Evolutionary conservation across 1,140 invertebrate species (phyloP).

Genomic region (Pantala flavescens): DNA sequence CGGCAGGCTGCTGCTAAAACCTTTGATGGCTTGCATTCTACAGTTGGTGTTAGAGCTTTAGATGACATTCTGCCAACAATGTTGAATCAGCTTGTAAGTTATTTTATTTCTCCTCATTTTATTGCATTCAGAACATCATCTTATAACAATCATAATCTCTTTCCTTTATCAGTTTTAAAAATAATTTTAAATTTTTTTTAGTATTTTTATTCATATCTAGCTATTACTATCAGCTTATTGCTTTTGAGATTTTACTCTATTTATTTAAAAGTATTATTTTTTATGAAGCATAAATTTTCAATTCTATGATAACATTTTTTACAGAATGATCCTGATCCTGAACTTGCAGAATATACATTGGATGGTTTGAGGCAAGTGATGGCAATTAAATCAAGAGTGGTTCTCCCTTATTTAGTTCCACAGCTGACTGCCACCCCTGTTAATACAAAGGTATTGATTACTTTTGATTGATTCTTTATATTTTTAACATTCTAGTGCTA

Average conservation of each 20-base stretch:
- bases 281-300: too few species aligned
- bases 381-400: slow-evolving; percentile 89
- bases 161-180: too few species aligned
- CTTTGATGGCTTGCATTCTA: slow-evolving; percentile 90
- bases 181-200: too few species aligned
- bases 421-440: slow-evolving; percentile 74
- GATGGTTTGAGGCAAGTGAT: slow-evolving; percentile 94
- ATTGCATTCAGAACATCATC: too few species aligned
- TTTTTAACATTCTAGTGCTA: background rate
- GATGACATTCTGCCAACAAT: slow-evolving; percentile 93
- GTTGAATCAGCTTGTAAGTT: slow-evolving; percentile 60
- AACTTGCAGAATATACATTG: slow-evolving; percentile 70
- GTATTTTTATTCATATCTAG: too few species aligned
- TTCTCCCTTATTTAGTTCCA: slow-evolving; percentile 90
- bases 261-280: too few species aligned
- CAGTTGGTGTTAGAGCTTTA: slow-evolving; percentile 86
- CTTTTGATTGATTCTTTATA: background rate
- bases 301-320: slow-evolving; percentile 1
- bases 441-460: slow-evolving; percentile 53
- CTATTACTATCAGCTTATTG: too few species aligned
- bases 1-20: slow-evolving; percentile 89
- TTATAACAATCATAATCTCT: background rate
- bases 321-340: slow-evolving; percentile 59
- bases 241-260: too few species aligned
- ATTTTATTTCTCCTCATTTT: background rate